A percentile compares a stretch with the other conserved stretches of the same genome.
Conservation (phyloP, 1,140 invertebrate species). For the Calliopsis andreniformis region DNA sequence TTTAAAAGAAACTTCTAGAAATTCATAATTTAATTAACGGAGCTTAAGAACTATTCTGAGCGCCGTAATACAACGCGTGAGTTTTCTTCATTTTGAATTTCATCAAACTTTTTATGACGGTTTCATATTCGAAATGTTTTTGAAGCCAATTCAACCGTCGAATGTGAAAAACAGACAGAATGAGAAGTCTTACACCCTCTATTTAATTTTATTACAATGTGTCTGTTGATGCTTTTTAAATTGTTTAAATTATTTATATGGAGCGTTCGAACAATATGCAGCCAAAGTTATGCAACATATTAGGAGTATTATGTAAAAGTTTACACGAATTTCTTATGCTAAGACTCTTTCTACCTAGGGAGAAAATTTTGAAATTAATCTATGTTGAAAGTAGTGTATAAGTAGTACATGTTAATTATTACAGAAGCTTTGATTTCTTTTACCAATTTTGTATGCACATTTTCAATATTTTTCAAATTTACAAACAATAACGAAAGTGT, state of each 20-base stretch:
- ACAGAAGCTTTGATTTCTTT: too few relatives aligned
- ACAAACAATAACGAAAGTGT: too few relatives aligned
- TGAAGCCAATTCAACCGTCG: slow-evolving; percentile 28
- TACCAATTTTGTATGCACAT: too few relatives aligned
- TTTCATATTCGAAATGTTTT: slow-evolving; percentile 25
- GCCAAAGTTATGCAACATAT: too few relatives aligned
- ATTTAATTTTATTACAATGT: not conserved
- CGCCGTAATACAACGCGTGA: slow-evolving; percentile 6
- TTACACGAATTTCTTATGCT: too few relatives aligned
- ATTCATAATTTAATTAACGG: not conserved
- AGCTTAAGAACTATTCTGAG: not conserved
- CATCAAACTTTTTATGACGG: slow-evolving; percentile 43
- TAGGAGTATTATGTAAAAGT: too few relatives aligned
- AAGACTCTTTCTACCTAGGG: too few relatives aligned
- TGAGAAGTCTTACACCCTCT: slow-evolving; percentile 43
- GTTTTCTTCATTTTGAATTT: slow-evolving; percentile 54
- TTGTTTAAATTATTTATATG: not conserved
- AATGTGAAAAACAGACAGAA: slow-evolving; percentile 9
- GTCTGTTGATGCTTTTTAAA: not conserved
- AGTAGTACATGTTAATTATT: too few relatives aligned
- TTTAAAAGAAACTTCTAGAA: not conserved
- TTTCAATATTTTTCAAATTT: too few relatives aligned
- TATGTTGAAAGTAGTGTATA: too few relatives aligned
- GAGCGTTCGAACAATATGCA: too few relatives aligned
- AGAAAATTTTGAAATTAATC: too few relatives aligned